Evolutionary conservation across 1,140 invertebrate species (phyloP), one percentile per base, ranked within the genome.

Genomic region (Vollenhovia emeryi): DNA sequence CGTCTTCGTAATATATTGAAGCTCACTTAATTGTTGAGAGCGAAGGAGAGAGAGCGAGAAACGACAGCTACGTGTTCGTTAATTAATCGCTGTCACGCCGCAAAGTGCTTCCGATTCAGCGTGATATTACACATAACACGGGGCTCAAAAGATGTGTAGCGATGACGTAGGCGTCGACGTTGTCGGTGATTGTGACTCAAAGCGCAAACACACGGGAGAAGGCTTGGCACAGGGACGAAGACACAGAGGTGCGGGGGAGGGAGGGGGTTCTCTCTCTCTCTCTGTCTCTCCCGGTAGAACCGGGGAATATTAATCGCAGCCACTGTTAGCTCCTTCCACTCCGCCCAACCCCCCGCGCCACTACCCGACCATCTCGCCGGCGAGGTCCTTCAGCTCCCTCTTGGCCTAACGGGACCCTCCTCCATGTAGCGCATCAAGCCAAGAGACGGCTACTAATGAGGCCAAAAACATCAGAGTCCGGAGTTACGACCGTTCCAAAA

Each of bases 241-340:
- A 89, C 52, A 84, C 76, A 71, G 57, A 21, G 80, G 69, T 18
- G 69, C 33, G 86, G 73, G 84, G 15, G 45, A n/a, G 43, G 43
- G 43, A 45, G 43, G 9, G 0, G 87, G 82, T 43, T 82, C 50
- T 57, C 86, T 89, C 84, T 87, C n/a, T n/a, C n/a, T n/a, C n/a
- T n/a, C n/a, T n/a, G n/a, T 82, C 50, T 57, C 86, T 89, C 84
- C 86, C 85, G 87, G 82, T 90, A 87, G 92, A 89, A 91, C 85
- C 89, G 86, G 87, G 87, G 93, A 93, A 94, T 93, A 94, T 93
- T 94, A 94, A 94, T 94, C 93, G 93, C 91, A 93, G 92, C 90
- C 86, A 91, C 91, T 93, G 93, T 93, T 92, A 89, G 89, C 88
- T 88, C 87, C 86, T 85, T 89, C 88, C 64, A 74, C 45, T 85